Percentiles rank a stretch among this genome's conserved stretches.
These are phyloP conservation scores for Microtus oregoni DNA, from an alignment of 2,113 vertebrate species.

Conservation along the genomic window DNA sequence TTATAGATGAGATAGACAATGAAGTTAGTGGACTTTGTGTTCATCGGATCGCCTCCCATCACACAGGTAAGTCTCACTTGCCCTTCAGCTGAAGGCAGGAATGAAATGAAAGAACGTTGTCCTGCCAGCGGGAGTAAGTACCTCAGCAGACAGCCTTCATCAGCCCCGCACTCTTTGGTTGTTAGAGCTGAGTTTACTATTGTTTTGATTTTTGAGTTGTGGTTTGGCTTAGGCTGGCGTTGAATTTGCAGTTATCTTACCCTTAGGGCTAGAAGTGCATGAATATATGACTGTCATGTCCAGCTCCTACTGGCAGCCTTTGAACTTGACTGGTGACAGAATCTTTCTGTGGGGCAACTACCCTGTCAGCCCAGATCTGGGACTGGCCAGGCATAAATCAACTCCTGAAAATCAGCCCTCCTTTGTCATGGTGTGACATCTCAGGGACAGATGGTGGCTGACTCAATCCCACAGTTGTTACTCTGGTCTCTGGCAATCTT, in stretches of 20 bases:
- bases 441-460: conserved; percentile 87
- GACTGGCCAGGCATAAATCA: not conserved
- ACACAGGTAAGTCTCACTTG: not conserved
- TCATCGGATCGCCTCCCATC: not conserved
- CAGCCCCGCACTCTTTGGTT: not conserved
- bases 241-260: not conserved
- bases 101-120: not conserved
- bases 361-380: not conserved
- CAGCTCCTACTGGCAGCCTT: not conserved
- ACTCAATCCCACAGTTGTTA: conserved; percentile 90
- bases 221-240: not conserved
- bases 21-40: not conserved
- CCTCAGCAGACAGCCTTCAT: not conserved
- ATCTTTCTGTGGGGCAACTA: not conserved
- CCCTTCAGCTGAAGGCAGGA: not conserved
- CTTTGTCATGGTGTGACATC: not conserved
- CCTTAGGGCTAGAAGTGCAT: not conserved
- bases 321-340: not conserved
- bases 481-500: conserved; percentile 87
- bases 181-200: not conserved
- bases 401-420: not conserved
- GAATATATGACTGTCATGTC: not conserved
- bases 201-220: not conserved
- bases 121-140: not conserved
- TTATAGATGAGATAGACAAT: not conserved